A percentile compares a stretch with the other conserved stretches of the same genome.
These are phyloP conservation scores for Melanchra persicariae DNA, from an alignment of 2,888 invertebrate species.

Conservation along the genomic window DNA sequence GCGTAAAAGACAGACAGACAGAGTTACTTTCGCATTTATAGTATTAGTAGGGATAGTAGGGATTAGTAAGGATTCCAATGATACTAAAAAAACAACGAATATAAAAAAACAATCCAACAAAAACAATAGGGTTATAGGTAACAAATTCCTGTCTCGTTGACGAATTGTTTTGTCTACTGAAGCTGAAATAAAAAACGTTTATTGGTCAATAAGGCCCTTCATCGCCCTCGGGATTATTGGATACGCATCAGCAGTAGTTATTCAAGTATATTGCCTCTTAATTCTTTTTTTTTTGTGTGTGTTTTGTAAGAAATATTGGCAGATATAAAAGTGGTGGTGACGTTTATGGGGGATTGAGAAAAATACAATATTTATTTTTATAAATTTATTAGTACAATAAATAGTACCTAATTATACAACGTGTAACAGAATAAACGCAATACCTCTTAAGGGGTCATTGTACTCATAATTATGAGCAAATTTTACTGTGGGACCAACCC, in stretches of 20 bases:
- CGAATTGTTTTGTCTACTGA: slow-evolving; percentile 35
- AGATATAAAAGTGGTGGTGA: not conserved
- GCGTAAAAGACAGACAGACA: too few relatives aligned
- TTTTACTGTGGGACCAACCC: too few relatives aligned
- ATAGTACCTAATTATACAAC: too few relatives aligned
- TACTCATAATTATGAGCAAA: too few relatives aligned
- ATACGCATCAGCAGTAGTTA: slow-evolving; percentile 12
- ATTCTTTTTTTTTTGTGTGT: slow-evolving; percentile 30
- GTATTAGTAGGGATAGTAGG: too few relatives aligned
- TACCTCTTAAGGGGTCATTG: too few relatives aligned
- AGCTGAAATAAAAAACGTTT: slow-evolving; percentile 38
- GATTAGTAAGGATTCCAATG: too few relatives aligned
- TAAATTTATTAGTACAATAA: too few relatives aligned
- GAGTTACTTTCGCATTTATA: too few relatives aligned
- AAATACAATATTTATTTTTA: too few relatives aligned
- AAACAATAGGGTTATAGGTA: not conserved
- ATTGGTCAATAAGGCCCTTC: slow-evolving; percentile 29
- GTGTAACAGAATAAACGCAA: too few relatives aligned
- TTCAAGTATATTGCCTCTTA: slow-evolving; percentile 18
- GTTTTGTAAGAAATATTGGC: slow-evolving; percentile 1
- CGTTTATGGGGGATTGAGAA: not conserved
- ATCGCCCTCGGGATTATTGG: slow-evolving; percentile 30
- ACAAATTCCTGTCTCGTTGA: slow-evolving; percentile 19
- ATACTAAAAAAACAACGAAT: not conserved
- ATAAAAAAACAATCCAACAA: not conserved